phyloP scores from a whole-genome alignment of 2,113 vertebrate species.

The Athene cunicularia region DNA sequence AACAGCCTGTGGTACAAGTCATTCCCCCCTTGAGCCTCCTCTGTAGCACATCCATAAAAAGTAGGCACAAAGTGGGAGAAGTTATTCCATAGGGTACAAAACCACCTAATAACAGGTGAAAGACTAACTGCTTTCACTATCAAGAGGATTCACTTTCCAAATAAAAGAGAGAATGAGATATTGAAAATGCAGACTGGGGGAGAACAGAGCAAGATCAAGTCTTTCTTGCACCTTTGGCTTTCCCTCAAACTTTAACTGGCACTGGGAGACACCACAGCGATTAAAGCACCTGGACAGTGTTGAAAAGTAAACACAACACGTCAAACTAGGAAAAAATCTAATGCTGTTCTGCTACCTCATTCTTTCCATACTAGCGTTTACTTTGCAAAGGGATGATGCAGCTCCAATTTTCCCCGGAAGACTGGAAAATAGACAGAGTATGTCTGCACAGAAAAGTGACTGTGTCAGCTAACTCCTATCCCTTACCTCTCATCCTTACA shows the following conservation, averaged over 20 bases:
- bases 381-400: background rate
- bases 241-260: background rate
- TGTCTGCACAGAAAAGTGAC: background rate
- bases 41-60: background rate
- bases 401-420: background rate
- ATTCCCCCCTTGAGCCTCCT: background rate
- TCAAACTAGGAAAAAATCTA: background rate
- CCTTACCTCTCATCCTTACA: background rate
- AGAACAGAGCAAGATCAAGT: background rate
- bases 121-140: background rate
- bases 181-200: background rate
- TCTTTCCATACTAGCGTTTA: fast-evolving
- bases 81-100: background rate
- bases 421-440: fast-evolving
- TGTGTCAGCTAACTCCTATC: background rate
- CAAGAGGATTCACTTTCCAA: background rate
- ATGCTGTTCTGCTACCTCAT: background rate
- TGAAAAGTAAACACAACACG: background rate
- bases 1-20: background rate
- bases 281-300: background rate
- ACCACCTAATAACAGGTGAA: background rate
- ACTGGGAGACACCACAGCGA: background rate
- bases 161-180: background rate
- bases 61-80: background rate
- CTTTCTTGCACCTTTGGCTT: background rate